Evolutionary conservation across 2,888 invertebrate genomes (phyloP).

Genomic region (Leptopterna dolabrata): DNA sequence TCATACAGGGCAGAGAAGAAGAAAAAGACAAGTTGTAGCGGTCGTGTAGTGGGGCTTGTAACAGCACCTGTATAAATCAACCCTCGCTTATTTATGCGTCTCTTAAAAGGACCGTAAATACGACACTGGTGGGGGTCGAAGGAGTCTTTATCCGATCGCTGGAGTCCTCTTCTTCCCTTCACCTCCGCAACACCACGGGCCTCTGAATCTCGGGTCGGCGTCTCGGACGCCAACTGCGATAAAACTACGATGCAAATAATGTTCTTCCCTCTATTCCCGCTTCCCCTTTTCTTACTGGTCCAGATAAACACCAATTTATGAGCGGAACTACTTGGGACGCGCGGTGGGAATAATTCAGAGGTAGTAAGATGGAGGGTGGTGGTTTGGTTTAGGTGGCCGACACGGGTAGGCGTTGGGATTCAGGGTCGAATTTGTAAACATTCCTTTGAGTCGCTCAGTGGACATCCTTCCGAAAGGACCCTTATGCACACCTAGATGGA

Average conservation of each 20-base stretch:
- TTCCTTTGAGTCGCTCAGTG: too few relatives aligned
- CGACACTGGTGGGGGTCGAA: neutral
- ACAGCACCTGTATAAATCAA: slow-evolving; percentile 27
- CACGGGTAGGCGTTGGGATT: too few relatives aligned
- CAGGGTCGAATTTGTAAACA: too few relatives aligned
- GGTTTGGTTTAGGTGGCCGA: too few relatives aligned
- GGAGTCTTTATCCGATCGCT: neutral
- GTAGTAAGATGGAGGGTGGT: neutral
- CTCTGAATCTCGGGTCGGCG: neutral
- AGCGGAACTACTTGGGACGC: neutral
- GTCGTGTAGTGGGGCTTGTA: slow-evolving; percentile 4
- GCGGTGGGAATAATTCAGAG: neutral
- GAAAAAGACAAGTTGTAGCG: slow-evolving; percentile 18
- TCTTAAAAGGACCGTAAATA: slow-evolving; percentile 25
- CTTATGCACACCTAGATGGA: too few relatives aligned
- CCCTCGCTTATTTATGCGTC: slow-evolving; percentile 15
- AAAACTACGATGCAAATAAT: slow-evolving; percentile 1
- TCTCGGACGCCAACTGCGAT: neutral
- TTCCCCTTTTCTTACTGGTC: neutral
- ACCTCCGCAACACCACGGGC: neutral
- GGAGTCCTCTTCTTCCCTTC: neutral
- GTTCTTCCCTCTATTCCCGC: neutral
- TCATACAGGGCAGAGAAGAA: neutral
- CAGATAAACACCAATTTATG: neutral
- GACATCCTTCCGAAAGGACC: too few relatives aligned